Base-by-base conservation (phyloP, 2,113 vertebrate genomes). In the Aythya baeri region DNA sequence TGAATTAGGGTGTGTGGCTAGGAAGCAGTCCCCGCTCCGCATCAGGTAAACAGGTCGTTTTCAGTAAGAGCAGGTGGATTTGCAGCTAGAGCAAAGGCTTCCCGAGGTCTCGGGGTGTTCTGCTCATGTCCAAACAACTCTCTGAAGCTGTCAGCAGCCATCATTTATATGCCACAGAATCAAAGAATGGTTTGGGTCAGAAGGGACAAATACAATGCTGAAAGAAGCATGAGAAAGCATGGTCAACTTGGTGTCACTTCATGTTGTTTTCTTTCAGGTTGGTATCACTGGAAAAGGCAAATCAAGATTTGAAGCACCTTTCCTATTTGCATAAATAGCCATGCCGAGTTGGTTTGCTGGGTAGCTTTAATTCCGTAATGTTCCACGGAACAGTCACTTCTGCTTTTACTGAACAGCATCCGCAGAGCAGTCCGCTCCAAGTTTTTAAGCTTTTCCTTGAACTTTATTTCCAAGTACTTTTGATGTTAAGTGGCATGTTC, bases 81-180 rank as follows among this genome's bases (percentile, higher is more conserved):
- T 12, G 49, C 14, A 10, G 59, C 44, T 13, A 0, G 20, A 32
- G 76, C 1, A 0, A 15, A 32, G 61, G 66, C 66, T 63, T 52
- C 50, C 11, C 0, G 0, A 2, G 49, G 49, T 81, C 13, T 9
- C 27, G 3, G 41, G 50, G 31, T 7, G 1, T 31, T 44, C 9
- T 4, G 16, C 41, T 44, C 5, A 9, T 11, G 0, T 16, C 4
- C 3, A 4, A 1, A 1, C 2, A 4, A 1, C 5, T 15, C n/a
- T 25, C 25, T 1, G 3, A 50, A 12, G 14, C 58, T 7, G 25
- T 5, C 11, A 15, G 55, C 34, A 9, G 1, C 29, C 36, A 1
- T 13, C 3, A 1, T 15, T 21, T 4, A 27, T 49, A 49, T 49
- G 21, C 20, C 46, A 49, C 46, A 49, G 46, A 22, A 49, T 49